Base-by-base conservation (phyloP, 2,888 invertebrate species). In the Andrena hattorfiana region DNA sequence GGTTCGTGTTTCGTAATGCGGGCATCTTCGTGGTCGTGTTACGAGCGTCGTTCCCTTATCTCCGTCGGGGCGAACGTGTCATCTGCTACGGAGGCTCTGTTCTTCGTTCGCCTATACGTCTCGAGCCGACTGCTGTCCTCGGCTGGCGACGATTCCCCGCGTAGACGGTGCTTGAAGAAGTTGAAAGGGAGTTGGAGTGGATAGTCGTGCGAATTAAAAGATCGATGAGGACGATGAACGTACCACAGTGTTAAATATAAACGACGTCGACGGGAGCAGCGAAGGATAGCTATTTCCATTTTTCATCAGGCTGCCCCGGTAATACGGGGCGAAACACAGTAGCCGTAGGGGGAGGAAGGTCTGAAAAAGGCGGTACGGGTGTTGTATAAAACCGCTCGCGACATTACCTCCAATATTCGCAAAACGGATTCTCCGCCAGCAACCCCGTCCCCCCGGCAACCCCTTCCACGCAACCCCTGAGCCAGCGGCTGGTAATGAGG, bases 331-430 rank as follows among this genome's bases (percentile, higher is more conserved):
- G 87, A 75, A 83, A 75, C 67, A 63, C 66, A 82, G 72, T 67
- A 63, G 73, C 72, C 20, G 72, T 10, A 62, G 87, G 78, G 87
- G 85, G 86, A 80, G 90, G 86, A 75, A 86, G 90, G 84, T 78
- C 76, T 75, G 89, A 77, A 85, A 85, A 87, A 86, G 87, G 86
- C 87, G 88, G 89, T 86, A 89, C 87, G 89, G 89, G 85, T 91
- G 88, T 91, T 89, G 92, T 92, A 92, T 93, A 93, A 93, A 93
- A 93, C 90, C 93, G 89, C 93, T 92, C 92, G 93, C 92, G 93
- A 93, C 93, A 93, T 93, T 93, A 93, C 92, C 93, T 92, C 91
- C 93, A 92, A 93, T 93, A 93, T 93, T 93, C 92, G 91, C 93
- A 93, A 93, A 93, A 93, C 93, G 93, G 93, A 93, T 93, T 93